Percentiles rank a stretch among this genome's conserved stretches.
phyloP scores from a whole-genome alignment of 2,888 invertebrate genomes.

The Periphyllus acericola region DNA sequence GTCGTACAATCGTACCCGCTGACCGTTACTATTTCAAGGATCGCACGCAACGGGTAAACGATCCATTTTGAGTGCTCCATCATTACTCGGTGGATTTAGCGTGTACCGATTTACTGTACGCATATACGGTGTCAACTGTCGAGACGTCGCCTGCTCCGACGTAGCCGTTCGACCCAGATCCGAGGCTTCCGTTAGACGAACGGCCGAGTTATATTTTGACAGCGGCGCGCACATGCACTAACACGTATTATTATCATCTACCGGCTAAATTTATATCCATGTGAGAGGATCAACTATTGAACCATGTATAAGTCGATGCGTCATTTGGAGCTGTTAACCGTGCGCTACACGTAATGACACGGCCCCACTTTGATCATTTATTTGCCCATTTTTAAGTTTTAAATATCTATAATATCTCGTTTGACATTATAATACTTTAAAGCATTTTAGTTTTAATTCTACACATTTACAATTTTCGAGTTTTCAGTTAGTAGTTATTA shows the following conservation, averaged over 20 bases:
- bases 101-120: background rate
- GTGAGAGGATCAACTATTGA: slow-evolving; percentile 22
- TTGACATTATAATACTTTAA: background rate
- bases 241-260: background rate
- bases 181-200: slow-evolving; percentile 46
- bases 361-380: too few species aligned
- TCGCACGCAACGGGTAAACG: background rate
- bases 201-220: slow-evolving; percentile 15
- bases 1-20: too few species aligned
- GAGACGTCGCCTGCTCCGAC: background rate
- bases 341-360: too few species aligned
- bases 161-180: slow-evolving; percentile 44
- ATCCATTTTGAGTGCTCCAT: background rate
- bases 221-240: background rate
- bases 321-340: slow-evolving; percentile 1
- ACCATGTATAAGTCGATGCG: background rate
- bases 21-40: background rate
- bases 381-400: background rate
- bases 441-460: background rate
- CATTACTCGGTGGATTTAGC: background rate
- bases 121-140: too few species aligned
- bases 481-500: background rate
- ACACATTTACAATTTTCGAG: background rate
- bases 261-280: slow-evolving; percentile 15
- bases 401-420: background rate